Conservation (phyloP, 92 coral and sea anemone species). For the Paramuricea clavata region DNA sequence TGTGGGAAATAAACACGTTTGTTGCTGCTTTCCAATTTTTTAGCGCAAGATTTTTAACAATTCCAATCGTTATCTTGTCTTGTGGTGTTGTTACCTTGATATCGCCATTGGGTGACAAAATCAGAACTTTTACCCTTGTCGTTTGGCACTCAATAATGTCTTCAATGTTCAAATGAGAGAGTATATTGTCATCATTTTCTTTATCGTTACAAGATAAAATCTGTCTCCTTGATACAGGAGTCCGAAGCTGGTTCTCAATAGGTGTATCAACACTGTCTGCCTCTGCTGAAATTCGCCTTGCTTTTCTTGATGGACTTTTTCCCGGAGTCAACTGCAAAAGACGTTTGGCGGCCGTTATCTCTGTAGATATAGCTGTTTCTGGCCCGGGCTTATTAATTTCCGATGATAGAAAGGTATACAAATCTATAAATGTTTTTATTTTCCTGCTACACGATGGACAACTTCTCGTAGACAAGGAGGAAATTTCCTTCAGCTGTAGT, state of each 20-base stretch:
- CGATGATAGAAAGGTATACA: neutral
- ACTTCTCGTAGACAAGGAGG: conserved; percentile 17
- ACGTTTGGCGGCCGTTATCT: neutral
- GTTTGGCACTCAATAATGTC: conserved; percentile 31
- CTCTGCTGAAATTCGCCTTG: conserved; percentile 1
- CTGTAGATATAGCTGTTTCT: neutral
- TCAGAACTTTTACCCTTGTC: conserved; percentile 61
- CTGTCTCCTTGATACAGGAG: neutral
- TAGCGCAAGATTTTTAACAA: conserved; percentile 38
- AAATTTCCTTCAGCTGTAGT: neutral
- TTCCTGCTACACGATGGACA: conserved; percentile 17
- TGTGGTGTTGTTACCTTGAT: conserved; percentile 48
- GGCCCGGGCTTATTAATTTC: neutral
- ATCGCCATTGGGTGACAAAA: conserved; percentile 60
- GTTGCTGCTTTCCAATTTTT: conserved; percentile 55
- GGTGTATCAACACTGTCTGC: conserved; percentile 9
- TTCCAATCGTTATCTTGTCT: conserved; percentile 50
- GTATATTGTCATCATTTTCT: neutral
- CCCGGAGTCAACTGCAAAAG: conserved; percentile 8
- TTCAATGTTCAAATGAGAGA: conserved; percentile 6
- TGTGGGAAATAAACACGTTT: conserved; percentile 40
- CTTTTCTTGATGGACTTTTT: conserved; percentile 18
- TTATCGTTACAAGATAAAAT: neutral
- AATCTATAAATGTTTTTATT: conserved; percentile 12
- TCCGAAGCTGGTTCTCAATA: neutral